Conservation (phyloP, 2,888 invertebrate species). For the Drosophila neotestacea region DNA sequence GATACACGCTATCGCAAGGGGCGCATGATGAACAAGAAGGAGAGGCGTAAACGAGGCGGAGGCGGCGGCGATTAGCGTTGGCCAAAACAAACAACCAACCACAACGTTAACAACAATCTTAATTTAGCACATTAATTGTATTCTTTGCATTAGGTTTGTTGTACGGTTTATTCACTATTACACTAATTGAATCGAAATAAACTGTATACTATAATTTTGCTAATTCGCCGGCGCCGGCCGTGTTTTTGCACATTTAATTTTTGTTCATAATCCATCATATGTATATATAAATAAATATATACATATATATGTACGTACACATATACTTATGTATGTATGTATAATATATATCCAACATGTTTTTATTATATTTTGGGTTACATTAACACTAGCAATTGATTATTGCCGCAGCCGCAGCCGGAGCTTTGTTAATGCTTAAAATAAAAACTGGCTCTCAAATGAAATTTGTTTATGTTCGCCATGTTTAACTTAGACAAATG, state of each 20-base stretch:
- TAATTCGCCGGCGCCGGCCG: conserved; percentile 63
- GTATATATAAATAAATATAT: conserved; percentile 27
- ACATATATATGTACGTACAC: neutral
- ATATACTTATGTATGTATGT: conserved; percentile 16
- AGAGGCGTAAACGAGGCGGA: conserved; percentile 62
- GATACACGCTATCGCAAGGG: conserved; percentile 75
- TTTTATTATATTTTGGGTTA: conserved; percentile 48
- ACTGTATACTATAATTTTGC: conserved; percentile 63
- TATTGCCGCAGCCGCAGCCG: conserved; percentile 43
- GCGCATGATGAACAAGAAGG: conserved; percentile 77
- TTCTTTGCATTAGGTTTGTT: conserved; percentile 48
- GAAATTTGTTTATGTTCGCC: conserved; percentile 36
- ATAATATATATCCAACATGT: conserved; percentile 58
- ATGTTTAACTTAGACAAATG: conserved; percentile 37
- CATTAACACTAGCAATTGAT: conserved; percentile 62
- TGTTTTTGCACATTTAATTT: conserved; percentile 45
- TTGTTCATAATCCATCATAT: conserved; percentile 44
- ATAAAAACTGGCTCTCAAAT: conserved; percentile 55
- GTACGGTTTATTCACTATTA: conserved; percentile 77
- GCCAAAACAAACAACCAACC: neutral
- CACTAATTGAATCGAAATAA: conserved; percentile 65
- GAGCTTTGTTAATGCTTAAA: conserved; percentile 50
- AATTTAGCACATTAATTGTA: conserved; percentile 28
- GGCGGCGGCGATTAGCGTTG: conserved; percentile 58
- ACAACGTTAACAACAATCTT: neutral